Conservation (phyloP, 2,888 invertebrate species). For the Cosmia pyralina region DNA sequence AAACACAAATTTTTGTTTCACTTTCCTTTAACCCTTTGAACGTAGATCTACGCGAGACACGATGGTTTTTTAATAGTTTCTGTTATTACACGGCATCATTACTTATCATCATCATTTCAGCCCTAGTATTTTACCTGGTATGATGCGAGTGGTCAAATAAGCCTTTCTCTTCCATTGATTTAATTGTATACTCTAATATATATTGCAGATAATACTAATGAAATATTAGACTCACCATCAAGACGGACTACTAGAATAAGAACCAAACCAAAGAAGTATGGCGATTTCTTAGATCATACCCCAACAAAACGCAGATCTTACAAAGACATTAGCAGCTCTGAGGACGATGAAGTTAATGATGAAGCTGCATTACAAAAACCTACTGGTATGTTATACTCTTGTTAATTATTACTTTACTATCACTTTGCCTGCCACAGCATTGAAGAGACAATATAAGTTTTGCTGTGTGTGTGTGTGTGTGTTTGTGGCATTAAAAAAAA, state of each 20-base stretch:
- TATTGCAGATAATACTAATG: constrained; percentile 47
- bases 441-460: neutral
- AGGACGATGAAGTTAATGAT: constrained; percentile 74
- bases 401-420: neutral
- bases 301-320: constrained; percentile 72
- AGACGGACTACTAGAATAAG: constrained; percentile 78
- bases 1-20: neutral
- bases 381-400: constrained; percentile 71
- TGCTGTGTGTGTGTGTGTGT: neutral
- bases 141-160: too few species aligned
- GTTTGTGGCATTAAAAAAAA: neutral
- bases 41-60: too few species aligned
- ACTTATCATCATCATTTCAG: too few species aligned
- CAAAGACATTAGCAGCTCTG: constrained; percentile 60
- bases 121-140: too few species aligned
- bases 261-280: constrained; percentile 82
- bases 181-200: neutral
- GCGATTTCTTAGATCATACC: constrained; percentile 77
- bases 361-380: constrained; percentile 73
- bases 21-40: neutral
- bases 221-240: constrained; percentile 70
- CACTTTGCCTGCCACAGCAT: neutral
- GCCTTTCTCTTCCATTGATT: neutral
- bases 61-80: too few species aligned
- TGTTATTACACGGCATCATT: too few species aligned